A percentile compares a stretch with the other conserved stretches of the same genome.
These are phyloP conservation scores for Mycteria americana DNA, from an alignment of 2,797 vertebrate genomes.

Conservation along the genomic window DNA sequence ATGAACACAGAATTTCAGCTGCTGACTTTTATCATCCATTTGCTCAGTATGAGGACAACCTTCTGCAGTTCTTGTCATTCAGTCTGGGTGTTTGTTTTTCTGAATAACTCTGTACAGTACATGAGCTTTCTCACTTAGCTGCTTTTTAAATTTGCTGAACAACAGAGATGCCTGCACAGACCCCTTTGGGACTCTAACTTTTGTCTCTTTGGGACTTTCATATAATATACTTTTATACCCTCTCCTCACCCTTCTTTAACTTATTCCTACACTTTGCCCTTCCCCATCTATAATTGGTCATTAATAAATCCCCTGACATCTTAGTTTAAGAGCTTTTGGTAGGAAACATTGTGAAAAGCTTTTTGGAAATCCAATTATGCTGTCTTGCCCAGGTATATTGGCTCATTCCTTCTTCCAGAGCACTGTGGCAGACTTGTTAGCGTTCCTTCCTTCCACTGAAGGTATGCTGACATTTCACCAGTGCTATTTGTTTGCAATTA, in stretches of 20 bases:
- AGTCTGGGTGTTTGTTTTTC: neutral
- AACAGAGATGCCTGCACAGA: neutral
- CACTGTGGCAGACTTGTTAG: neutral
- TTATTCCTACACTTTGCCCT: neutral
- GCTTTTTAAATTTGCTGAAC: neutral
- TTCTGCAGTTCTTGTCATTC: neutral
- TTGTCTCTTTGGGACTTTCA: neutral
- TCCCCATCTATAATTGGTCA: fast-evolving
- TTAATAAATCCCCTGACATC: neutral
- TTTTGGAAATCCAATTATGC: neutral
- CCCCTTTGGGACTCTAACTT: neutral
- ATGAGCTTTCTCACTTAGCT: neutral
- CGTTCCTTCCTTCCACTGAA: neutral
- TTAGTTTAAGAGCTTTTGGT: neutral
- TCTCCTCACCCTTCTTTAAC: neutral
- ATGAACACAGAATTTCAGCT: neutral
- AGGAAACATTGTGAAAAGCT: neutral
- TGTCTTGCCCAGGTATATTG: neutral
- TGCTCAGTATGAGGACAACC: neutral
- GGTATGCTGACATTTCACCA: neutral
- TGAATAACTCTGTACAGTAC: neutral
- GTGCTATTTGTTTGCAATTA: neutral
- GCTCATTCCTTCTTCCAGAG: neutral
- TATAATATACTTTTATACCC: neutral
- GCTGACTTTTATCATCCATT: neutral